A percentile compares a stretch with the other conserved stretches of the same genome.
phyloP scores from a whole-genome alignment of 2,797 vertebrate species.

The Phoxinus dragarum region DNA sequence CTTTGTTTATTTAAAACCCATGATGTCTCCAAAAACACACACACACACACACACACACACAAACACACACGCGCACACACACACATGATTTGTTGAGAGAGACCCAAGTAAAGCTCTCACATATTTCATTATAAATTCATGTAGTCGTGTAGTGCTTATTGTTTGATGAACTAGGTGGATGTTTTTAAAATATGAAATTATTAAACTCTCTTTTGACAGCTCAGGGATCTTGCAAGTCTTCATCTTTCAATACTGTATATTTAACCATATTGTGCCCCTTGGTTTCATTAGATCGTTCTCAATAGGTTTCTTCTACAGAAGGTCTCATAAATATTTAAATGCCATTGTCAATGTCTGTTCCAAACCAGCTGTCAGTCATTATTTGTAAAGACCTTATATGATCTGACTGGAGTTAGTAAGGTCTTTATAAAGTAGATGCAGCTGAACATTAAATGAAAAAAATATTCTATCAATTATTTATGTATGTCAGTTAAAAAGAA shows the following conservation, averaged over 20 bases:
- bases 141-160: conserved; percentile 14
- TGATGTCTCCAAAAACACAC: conserved; percentile 1
- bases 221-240: not conserved
- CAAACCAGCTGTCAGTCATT: not conserved
- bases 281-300: not conserved
- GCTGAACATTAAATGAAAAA: not conserved
- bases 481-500: not conserved
- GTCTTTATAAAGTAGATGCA: not conserved
- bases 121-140: conserved; percentile 26
- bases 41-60: not conserved
- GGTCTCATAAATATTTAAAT: conserved; percentile 2
- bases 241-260: not conserved
- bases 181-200: not conserved
- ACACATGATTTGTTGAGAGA: not conserved
- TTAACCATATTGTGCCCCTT: not conserved
- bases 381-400: not conserved
- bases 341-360: not conserved
- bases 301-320: not conserved
- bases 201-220: not conserved
- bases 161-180: conserved; percentile 9
- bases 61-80: not conserved
- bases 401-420: not conserved
- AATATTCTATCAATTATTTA: not conserved
- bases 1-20: conserved; percentile 12
- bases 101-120: conserved; percentile 11